phyloP scores from a whole-genome alignment of 2,113 vertebrate genomes.

The Pipa parva region DNA sequence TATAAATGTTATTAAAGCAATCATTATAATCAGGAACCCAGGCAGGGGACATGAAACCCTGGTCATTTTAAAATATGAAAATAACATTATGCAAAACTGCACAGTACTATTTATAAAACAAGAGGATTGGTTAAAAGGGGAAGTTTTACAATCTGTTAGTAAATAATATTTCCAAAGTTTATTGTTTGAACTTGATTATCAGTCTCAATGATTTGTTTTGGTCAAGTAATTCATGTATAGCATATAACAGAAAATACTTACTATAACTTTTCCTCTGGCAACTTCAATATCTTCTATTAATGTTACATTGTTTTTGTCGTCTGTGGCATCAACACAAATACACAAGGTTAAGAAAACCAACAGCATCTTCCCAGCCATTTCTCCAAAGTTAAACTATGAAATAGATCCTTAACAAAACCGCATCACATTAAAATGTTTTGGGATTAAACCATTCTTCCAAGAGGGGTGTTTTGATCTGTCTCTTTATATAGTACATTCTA shows the following conservation, averaged over 20 bases:
- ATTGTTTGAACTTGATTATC: too few relatives aligned
- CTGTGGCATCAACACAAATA: not conserved
- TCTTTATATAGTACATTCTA: not conserved
- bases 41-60: too few relatives aligned
- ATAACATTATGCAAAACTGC: too few relatives aligned
- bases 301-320: not conserved
- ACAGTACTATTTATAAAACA: too few relatives aligned
- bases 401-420: not conserved
- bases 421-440: not conserved
- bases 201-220: too few relatives aligned
- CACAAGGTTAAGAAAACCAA: slow-evolving; percentile 8
- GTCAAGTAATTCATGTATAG: too few relatives aligned
- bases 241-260: not conserved
- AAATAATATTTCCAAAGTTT: too few relatives aligned
- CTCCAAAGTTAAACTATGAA: not conserved
- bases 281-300: slow-evolving; percentile 24
- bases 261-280: slow-evolving; percentile 26
- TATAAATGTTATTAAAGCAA: too few relatives aligned
- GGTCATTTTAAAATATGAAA: too few relatives aligned
- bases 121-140: too few relatives aligned
- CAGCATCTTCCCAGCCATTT: not conserved
- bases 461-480: not conserved
- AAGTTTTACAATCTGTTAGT: too few relatives aligned
- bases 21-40: too few relatives aligned
- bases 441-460: not conserved